Evolutionary conservation across 1,140 invertebrate genomes (phyloP), one percentile per base, ranked within the genome.

Genomic region (Drosophila orosa): DNA sequence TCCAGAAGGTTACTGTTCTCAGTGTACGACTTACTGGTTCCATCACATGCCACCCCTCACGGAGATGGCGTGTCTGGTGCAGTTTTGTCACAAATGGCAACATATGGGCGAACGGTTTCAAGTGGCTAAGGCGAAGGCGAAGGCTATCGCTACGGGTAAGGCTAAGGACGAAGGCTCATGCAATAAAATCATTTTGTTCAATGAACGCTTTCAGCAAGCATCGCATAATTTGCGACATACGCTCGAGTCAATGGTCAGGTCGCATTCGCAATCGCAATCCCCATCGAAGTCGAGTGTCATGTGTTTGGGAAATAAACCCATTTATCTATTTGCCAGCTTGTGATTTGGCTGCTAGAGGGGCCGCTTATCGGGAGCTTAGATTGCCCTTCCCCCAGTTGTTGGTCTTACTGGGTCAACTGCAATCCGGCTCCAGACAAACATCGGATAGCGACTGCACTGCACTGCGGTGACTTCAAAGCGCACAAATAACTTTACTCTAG

Each of bases 181-280:
- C 85, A 80, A 89, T 89, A 89, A 89, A 89, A 89, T 89, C 85
- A 89, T 89, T 89, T 89, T 80, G 85, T 81, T 89, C 85, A 90
- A 39, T 90, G 84, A 87, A 77, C 77, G 80, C 80, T 84, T 87
- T 83, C 83, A 77, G 24, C 39, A 61, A 66, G 48, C 55, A 42
- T 59, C 80, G 47, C 78, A 89, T 89, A 90, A 89, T 89, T 89
- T 89, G 84, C 85, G 80, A 89, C 84, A 89, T 89, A 89, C 85
- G 84, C 35, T 90, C 57, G 48, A 90, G 69, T 80, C 84, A 89
- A 71, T 72, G 81, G 77, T 17, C 68, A 82, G 78, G 61, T 65
- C 78, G 24, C 24, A 52, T 37, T 60, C 57, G 57, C 42, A 48
- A 12, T 63, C 29, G 48, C 29, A 52, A 54, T 29, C 27, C 40